phyloP scores from a whole-genome alignment of 2,797 vertebrate species.

The Tadarida brasiliensis region DNA sequence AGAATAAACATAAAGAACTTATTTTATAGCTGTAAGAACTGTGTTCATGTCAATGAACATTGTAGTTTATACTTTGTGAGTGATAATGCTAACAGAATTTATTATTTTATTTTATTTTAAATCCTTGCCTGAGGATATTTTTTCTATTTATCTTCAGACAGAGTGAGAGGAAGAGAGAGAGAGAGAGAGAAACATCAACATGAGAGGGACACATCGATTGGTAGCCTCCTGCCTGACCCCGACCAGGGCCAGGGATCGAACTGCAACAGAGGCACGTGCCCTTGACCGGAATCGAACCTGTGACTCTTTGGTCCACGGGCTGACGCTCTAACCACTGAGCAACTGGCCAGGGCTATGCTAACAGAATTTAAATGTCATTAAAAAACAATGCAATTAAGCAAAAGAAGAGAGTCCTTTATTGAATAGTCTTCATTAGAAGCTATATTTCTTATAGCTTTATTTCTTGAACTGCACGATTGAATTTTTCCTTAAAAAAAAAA shows the following conservation, averaged over 20 bases:
- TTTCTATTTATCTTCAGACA: too few species aligned
- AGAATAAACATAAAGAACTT: neutral
- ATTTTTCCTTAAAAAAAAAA: neutral
- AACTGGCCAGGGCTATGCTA: neutral
- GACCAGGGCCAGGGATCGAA: too few species aligned
- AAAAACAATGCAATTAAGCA: neutral
- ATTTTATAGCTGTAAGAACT: neutral
- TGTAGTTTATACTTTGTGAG: neutral
- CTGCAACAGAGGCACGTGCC: too few species aligned
- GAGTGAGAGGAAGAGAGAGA: too few species aligned
- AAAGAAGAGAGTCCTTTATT: neutral
- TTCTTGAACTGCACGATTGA: neutral
- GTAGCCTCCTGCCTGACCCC: too few species aligned
- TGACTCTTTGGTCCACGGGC: too few species aligned
- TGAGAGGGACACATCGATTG: too few species aligned
- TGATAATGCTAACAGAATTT: neutral
- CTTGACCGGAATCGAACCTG: too few species aligned
- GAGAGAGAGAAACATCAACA: too few species aligned
- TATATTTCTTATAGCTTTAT: neutral
- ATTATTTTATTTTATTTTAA: too few species aligned
- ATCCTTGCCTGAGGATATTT: too few species aligned
- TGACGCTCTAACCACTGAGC: too few species aligned
- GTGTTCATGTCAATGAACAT: neutral
- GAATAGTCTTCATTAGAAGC: neutral
- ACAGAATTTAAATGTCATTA: neutral